These are phyloP conservation scores for Addax nasomaculatus DNA, from an alignment of 2,113 vertebrate genomes.

Conservation along the genomic window DNA sequence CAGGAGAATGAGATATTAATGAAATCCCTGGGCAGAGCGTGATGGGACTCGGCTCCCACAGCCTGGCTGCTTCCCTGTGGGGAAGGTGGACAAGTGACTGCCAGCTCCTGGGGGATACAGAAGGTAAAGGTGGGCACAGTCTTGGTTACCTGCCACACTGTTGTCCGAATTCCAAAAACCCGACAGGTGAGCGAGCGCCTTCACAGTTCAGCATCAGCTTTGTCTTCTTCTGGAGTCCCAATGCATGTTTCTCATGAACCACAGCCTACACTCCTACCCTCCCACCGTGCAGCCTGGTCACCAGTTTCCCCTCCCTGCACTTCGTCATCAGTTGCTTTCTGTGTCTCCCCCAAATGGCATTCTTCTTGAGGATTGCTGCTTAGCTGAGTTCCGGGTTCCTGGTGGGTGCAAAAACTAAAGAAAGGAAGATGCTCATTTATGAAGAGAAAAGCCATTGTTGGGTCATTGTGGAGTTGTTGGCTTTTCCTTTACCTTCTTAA, in stretches of 20 bases:
- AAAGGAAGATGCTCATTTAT: background rate
- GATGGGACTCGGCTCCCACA: background rate
- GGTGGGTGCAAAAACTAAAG: background rate
- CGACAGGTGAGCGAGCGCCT: background rate
- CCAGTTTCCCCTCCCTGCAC: background rate
- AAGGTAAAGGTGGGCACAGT: background rate
- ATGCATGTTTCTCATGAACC: rapidly evolving
- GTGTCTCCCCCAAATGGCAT: background rate
- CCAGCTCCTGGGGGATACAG: background rate
- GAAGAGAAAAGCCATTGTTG: background rate
- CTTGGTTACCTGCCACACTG: background rate
- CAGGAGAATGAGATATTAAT: background rate
- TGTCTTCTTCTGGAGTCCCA: background rate
- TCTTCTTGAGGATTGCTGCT: background rate
- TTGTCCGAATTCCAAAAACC: background rate
- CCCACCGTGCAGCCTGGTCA: rapidly evolving
- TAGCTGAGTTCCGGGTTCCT: background rate
- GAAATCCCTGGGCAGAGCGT: background rate
- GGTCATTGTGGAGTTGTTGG: background rate
- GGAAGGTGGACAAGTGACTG: background rate
- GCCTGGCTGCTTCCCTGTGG: background rate
- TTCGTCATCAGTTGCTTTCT: background rate
- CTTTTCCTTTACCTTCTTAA: background rate
- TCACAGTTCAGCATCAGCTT: background rate
- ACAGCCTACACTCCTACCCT: background rate